Evolutionary conservation across 2,113 vertebrate species (phyloP).

Genomic region (Melanotaenia duboulayi): DNA sequence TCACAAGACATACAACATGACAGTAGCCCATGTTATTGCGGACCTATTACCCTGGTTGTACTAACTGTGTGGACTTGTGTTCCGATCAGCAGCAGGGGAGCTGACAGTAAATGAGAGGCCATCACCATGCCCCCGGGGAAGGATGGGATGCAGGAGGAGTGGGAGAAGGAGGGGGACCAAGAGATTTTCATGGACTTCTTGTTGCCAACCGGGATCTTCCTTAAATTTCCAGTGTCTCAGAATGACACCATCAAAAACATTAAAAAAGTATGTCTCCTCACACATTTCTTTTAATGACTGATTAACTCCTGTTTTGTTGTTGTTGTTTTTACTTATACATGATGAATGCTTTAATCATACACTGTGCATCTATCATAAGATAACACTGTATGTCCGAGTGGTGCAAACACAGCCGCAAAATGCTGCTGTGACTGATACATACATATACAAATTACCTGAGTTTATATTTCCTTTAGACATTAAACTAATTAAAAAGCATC

Average conservation of each 20-base stretch:
- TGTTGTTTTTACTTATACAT: too few species aligned
- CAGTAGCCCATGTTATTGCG: constrained; percentile 20
- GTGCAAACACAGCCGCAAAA: neutral
- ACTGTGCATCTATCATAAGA: neutral
- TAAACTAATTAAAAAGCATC: constrained; percentile 48
- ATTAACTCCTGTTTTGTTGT: too few species aligned
- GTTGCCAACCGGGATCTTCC: constrained; percentile 94
- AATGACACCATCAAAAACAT: constrained; percentile 91
- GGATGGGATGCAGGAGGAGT: constrained; percentile 93
- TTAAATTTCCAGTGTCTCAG: constrained; percentile 90
- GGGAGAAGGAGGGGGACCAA: constrained; percentile 90
- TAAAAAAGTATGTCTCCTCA: constrained; percentile 86
- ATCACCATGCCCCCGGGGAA: constrained; percentile 94
- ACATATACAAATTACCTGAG: constrained; percentile 40
- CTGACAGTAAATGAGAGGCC: constrained; percentile 83
- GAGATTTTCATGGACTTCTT: constrained; percentile 92
- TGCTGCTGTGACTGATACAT: constrained; percentile 38
- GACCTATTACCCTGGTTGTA: constrained; percentile 47
- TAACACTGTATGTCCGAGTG: neutral
- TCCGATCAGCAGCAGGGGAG: constrained; percentile 73
- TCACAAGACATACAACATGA: neutral
- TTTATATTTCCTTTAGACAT: constrained; percentile 36
- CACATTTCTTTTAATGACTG: too few species aligned
- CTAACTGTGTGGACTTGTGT: constrained; percentile 42
- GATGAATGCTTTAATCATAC: neutral